phyloP scores from a whole-genome alignment of 2,797 vertebrate species.

The Falco columbarius region DNA sequence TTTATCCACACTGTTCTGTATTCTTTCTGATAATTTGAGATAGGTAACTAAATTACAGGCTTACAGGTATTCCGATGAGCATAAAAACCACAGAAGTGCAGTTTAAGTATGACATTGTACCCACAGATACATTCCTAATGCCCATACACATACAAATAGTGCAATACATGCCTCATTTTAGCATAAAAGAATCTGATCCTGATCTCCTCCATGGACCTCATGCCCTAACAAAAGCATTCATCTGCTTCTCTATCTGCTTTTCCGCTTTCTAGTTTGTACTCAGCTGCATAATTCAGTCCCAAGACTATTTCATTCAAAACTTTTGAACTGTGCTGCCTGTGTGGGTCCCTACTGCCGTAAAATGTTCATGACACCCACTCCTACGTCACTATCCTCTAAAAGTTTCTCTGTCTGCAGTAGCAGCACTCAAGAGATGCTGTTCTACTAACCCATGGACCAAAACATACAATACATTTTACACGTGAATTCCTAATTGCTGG shows the following conservation, averaged over 20 bases:
- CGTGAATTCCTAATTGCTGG: background rate
- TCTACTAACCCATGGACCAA: background rate
- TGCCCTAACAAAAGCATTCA: background rate
- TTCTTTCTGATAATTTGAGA: background rate
- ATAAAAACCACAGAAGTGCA: background rate
- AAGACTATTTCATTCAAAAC: background rate
- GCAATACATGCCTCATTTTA: background rate
- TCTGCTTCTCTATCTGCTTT: background rate
- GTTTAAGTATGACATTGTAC: background rate
- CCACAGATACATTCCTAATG: background rate
- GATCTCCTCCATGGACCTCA: background rate
- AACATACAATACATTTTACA: background rate
- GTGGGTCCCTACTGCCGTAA: background rate
- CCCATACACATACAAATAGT: background rate
- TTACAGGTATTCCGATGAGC: background rate
- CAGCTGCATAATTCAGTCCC: background rate
- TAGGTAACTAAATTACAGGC: background rate
- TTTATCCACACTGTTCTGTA: background rate
- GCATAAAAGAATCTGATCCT: background rate
- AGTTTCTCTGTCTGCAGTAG: background rate
- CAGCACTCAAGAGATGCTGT: background rate
- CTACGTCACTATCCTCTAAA: background rate
- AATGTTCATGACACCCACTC: background rate
- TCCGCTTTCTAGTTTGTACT: background rate
- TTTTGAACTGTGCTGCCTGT: background rate